These are phyloP conservation scores for Pogonognathellus flavescens DNA, from an alignment of 1,140 invertebrate genomes.

Conservation along the genomic window DNA sequence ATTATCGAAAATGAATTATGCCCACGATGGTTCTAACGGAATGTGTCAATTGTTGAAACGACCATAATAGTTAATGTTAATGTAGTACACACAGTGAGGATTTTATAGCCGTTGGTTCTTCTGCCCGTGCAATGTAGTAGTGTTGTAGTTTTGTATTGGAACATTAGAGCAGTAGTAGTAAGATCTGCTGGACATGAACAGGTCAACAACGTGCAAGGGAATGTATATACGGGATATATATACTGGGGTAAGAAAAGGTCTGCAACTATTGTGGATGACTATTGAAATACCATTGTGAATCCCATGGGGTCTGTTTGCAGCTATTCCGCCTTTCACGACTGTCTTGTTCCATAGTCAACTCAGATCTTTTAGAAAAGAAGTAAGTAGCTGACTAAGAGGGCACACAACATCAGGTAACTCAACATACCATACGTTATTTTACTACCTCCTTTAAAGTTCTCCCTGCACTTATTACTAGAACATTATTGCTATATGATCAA, in stretches of 20 bases:
- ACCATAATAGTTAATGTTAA: slow-evolving; percentile 41
- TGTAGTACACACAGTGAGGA: not conserved
- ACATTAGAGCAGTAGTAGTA: slow-evolving; percentile 1
- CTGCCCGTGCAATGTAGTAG: too few species aligned
- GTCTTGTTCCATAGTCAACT: slow-evolving; percentile 21
- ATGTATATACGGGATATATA: not conserved
- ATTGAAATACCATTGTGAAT: slow-evolving; percentile 53
- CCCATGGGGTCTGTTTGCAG: slow-evolving; percentile 51
- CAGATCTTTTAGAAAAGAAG: not conserved
- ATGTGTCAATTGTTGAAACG: slow-evolving; percentile 8
- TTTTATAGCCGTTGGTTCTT: not conserved
- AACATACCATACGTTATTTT: not conserved
- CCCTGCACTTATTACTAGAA: not conserved
- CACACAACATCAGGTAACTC: slow-evolving; percentile 12
- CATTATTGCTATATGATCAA: not conserved
- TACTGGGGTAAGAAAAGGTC: slow-evolving; percentile 23
- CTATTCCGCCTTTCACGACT: slow-evolving; percentile 56
- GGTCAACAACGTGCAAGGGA: not conserved
- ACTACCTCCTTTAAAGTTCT: not conserved
- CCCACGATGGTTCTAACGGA: not conserved
- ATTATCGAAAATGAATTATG: slow-evolving; percentile 37
- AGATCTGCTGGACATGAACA: slow-evolving; percentile 31
- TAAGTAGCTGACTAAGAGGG: not conserved
- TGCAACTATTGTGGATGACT: slow-evolving; percentile 15
- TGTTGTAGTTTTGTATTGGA: too few species aligned